Conservation (phyloP, 1,140 invertebrate species). For the Cherax destructor region DNA sequence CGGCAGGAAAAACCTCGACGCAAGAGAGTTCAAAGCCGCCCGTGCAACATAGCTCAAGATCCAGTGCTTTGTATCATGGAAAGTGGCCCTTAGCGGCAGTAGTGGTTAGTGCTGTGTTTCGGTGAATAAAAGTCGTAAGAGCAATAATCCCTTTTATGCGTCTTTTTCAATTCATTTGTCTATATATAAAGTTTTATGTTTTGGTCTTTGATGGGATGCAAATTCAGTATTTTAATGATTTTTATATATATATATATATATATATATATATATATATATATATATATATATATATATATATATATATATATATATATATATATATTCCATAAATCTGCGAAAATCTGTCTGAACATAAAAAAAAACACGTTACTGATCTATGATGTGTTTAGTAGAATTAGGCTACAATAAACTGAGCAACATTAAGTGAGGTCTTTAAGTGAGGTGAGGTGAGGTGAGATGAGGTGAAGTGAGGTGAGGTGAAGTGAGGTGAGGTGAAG, state of each 20-base stretch:
- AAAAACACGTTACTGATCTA: too few relatives aligned
- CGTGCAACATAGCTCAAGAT: not conserved
- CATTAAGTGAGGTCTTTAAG: too few relatives aligned
- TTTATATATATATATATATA: not conserved
- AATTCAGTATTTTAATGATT: not conserved
- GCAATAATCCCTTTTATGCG: not conserved
- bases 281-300: not conserved
- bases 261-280: not conserved
- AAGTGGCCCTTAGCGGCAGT: not conserved
- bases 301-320: not conserved
- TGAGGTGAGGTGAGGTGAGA: too few relatives aligned
- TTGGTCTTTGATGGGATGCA: too few relatives aligned
- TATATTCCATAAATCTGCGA: too few relatives aligned
- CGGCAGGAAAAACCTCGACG: not conserved
- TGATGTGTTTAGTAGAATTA: too few relatives aligned
- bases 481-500: too few relatives aligned
- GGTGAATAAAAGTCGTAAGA: not conserved
- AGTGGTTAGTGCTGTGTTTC: not conserved
- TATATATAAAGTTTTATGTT: not conserved
- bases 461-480: too few relatives aligned
- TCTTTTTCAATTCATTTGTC: not conserved
- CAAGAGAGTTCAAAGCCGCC: conserved; percentile 5
- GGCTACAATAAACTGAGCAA: too few relatives aligned
- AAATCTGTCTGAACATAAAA: too few relatives aligned
- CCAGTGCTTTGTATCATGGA: not conserved